Evolutionary conservation across 2,113 vertebrate genomes (phyloP), one percentile per base, ranked within the genome.

Genomic region (Alces alces): DNA sequence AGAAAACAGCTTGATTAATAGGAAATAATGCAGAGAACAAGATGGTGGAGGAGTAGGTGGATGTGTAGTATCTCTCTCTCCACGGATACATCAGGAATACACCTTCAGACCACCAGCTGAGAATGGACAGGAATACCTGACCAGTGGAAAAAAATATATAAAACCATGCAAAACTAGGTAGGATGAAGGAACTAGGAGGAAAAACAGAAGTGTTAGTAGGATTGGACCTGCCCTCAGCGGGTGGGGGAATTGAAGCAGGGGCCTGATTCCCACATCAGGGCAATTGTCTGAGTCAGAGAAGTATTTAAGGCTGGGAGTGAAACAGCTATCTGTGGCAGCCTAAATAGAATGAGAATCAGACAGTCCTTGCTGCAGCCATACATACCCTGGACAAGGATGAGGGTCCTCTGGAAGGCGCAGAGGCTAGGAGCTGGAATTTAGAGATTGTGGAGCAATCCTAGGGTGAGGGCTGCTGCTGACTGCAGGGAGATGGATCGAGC

Each of bases 201-300:
- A 70, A 54, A 36, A 39, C n/a, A 39, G 19, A n/a, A 70, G n/a
- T 12, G n/a, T 70, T 70, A 70, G n/a, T 36, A 70, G n/a, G 19
- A 70, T 6, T 39, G 66, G 66, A 70, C 5, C 19, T 39, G 66
- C n/a, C 19, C 66, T 6, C 11, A 2, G 0, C 0, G 0, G n/a
- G 66, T 70, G 19, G n/a, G 5, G 66, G 19, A 39, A 70, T 6
- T 12, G 19, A 70, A 39, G 19, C 66, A 70, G 19, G 66, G 66
- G 66, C 23, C 66, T 70, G 66, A 70, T 39, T 39, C 19, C 66
- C 66, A 39, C 2, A 39, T 70, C n/a, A 70, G 66, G 66, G 19
- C 66, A 70, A 70, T 23, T 39, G 66, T 70, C n/a, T 70, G 66
- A 70, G n/a, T 70, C n/a, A 39, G 66, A 70, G 66, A 39, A 23